Percentiles rank a stretch among this genome's conserved stretches.
phyloP scores from a whole-genome alignment of 2,797 vertebrate species.

The Malacoctenus gilli region DNA sequence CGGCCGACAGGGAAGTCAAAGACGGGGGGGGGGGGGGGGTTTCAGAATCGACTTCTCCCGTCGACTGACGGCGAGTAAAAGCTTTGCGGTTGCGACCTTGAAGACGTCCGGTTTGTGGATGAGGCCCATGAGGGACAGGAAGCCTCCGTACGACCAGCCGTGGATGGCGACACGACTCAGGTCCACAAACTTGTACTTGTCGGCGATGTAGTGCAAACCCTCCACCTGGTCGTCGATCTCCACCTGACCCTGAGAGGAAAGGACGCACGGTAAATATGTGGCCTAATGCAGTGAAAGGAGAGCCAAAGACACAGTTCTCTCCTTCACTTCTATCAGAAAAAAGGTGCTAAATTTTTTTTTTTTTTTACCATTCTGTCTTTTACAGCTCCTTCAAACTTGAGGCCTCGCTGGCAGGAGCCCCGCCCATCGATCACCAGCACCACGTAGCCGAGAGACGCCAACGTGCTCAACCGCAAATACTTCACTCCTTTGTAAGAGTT shows the following conservation, averaged over 20 bases:
- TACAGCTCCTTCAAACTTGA: conserved; percentile 93
- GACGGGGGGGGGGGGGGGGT: no score
- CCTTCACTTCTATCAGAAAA: no score
- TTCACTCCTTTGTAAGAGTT: conserved; percentile 98
- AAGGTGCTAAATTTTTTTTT: no score
- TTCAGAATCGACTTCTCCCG: neutral
- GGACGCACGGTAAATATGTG: no score
- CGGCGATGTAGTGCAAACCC: conserved; percentile 90
- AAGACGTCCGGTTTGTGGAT: conserved; percentile 92
- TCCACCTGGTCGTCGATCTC: conserved; percentile 98
- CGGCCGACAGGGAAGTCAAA: neutral
- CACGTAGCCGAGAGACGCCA: conserved; percentile 92
- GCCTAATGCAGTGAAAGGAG: no score
- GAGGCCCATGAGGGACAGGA: conserved; percentile 96
- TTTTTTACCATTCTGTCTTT: conserved; percentile 94
- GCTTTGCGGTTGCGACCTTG: conserved; percentile 80
- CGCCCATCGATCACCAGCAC: conserved; percentile 94
- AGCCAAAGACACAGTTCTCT: no score
- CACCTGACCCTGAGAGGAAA: conserved; percentile 87
- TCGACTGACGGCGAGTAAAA: neutral
- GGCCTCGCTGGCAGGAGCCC: conserved; percentile 93
- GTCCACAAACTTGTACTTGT: conserved; percentile 94
- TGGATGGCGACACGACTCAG: conserved; percentile 93
- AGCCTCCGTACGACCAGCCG: conserved; percentile 97
- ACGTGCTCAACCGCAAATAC: conserved; percentile 90